A percentile compares a stretch with the other conserved stretches of the same genome.
These are phyloP conservation scores for Pomatorhinus ruficollis DNA, from an alignment of 2,113 vertebrate genomes.

Conservation along the genomic window DNA sequence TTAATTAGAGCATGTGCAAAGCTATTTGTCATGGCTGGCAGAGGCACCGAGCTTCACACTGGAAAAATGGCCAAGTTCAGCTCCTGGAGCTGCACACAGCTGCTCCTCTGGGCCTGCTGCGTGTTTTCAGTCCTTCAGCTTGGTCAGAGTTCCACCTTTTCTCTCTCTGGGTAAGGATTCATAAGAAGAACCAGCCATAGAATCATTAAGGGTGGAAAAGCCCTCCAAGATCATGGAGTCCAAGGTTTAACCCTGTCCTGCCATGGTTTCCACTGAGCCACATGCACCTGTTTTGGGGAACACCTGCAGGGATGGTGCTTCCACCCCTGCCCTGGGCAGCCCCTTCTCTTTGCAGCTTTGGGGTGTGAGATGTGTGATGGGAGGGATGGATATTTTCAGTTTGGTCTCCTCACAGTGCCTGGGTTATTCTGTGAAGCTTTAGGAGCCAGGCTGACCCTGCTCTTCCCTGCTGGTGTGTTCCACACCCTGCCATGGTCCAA, in stretches of 20 bases:
- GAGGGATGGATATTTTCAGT: fast-evolving
- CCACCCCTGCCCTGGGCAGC: not conserved
- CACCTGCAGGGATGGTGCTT: not conserved
- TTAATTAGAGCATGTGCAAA: conserved; percentile 12
- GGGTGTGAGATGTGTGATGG: not conserved
- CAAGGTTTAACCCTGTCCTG: too few relatives aligned
- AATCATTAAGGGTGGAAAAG: not conserved
- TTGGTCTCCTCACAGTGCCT: fast-evolving
- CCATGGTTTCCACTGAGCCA: fast-evolving
- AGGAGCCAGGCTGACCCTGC: fast-evolving
- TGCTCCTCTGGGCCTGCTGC: not conserved
- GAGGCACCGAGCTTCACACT: not conserved
- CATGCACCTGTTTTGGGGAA: not conserved
- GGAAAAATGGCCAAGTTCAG: not conserved
- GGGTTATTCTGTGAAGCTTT: fast-evolving
- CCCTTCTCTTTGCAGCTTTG: fast-evolving
- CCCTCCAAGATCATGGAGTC: fast-evolving
- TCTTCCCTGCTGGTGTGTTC: fast-evolving
- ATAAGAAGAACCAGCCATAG: fast-evolving
- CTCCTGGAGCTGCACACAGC: not conserved
- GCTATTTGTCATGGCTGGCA: conserved; percentile 22
- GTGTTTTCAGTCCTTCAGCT: fast-evolving
- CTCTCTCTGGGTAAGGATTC: fast-evolving
- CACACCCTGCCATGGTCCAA: fast-evolving
- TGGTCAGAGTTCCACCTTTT: not conserved